Conservation (phyloP, 2,888 invertebrate genomes). For the Elegia similella region DNA sequence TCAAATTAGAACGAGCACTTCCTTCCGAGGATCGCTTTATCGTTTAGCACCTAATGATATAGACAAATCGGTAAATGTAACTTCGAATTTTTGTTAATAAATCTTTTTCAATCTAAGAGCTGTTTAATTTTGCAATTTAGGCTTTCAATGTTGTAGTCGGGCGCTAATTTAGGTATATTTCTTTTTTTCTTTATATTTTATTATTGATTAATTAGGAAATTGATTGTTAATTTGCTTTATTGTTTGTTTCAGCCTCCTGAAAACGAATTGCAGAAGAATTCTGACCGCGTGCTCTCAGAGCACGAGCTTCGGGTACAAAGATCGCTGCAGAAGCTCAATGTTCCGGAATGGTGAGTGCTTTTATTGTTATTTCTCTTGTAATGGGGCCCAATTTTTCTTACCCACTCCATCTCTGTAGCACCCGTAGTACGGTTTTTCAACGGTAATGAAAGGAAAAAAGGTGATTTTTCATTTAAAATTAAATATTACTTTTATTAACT, state of each 20-base stretch:
- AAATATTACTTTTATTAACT: too few relatives aligned
- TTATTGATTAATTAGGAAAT: background rate
- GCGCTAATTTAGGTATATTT: slow-evolving; percentile 9
- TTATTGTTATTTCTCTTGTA: background rate
- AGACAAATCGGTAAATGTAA: slow-evolving; percentile 55
- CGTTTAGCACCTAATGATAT: slow-evolving; percentile 54
- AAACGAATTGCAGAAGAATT: slow-evolving; percentile 95
- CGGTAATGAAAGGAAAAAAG: too few relatives aligned
- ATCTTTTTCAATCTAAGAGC: background rate
- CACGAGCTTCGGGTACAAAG: slow-evolving; percentile 96
- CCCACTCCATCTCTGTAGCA: too few relatives aligned
- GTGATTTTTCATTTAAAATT: background rate
- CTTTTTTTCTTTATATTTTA: background rate
- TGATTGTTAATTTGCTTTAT: background rate
- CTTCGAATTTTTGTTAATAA: slow-evolving; percentile 16
- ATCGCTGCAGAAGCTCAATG: slow-evolving; percentile 95
- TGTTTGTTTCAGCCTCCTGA: slow-evolving; percentile 90
- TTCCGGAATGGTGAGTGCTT: slow-evolving; percentile 92
- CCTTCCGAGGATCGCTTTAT: slow-evolving; percentile 50
- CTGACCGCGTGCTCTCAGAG: slow-evolving; percentile 93
- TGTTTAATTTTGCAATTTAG: slow-evolving; percentile 4
- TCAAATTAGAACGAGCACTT: slow-evolving; percentile 32
- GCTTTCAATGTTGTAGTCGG: slow-evolving; percentile 1
- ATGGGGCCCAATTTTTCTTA: too few relatives aligned
- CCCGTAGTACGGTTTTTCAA: too few relatives aligned